These are phyloP conservation scores for Drosophila nr. perissopoda DNA, from an alignment of 2,888 invertebrate genomes.

Conservation along the genomic window DNA sequence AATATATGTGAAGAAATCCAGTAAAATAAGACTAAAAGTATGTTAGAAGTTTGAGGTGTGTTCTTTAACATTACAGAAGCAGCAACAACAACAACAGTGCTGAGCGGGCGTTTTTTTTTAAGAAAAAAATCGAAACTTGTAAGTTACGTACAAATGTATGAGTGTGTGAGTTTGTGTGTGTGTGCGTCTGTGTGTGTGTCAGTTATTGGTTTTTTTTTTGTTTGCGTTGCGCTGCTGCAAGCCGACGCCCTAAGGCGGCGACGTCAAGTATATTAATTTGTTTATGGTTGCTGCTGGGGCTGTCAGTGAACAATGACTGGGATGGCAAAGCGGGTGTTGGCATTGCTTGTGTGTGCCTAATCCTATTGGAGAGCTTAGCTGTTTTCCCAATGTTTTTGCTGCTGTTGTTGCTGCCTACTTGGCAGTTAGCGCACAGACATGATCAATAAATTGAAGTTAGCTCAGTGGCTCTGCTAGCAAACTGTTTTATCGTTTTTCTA, in stretches of 20 bases:
- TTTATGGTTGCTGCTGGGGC: conserved; percentile 36
- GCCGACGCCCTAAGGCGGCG: conserved; percentile 77
- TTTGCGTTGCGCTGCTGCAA: conserved; percentile 42
- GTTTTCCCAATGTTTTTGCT: conserved; percentile 23
- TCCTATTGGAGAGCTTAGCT: conserved; percentile 45
- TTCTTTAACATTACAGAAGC: conserved; percentile 42
- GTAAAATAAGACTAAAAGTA: conserved; percentile 11
- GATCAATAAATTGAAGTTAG: conserved; percentile 55
- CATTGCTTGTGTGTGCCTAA: conserved; percentile 10
- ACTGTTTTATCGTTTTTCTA: conserved; percentile 28
- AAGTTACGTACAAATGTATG: conserved; percentile 16
- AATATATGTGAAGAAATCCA: conserved; percentile 13
- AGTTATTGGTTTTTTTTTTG: conserved; percentile 69
- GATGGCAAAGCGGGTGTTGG: conserved; percentile 24
- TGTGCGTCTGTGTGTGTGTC: conserved; percentile 21
- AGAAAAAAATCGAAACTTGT: conserved; percentile 70
- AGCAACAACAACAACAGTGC: conserved; percentile 48
- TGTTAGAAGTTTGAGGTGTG: conserved; percentile 41
- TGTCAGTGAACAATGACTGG: conserved; percentile 29
- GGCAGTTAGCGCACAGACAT: conserved; percentile 18
- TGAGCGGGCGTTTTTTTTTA: conserved; percentile 72
- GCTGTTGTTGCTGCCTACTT: conserved; percentile 19
- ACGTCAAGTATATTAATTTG: conserved; percentile 63
- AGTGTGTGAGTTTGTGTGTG: conserved; percentile 23
- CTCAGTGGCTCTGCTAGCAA: conserved; percentile 29